A percentile compares a stretch with the other conserved stretches of the same genome.
These are phyloP conservation scores for Caenorhabditis sinica DNA, from an alignment of 2,888 invertebrate species.

Conservation along the genomic window DNA sequence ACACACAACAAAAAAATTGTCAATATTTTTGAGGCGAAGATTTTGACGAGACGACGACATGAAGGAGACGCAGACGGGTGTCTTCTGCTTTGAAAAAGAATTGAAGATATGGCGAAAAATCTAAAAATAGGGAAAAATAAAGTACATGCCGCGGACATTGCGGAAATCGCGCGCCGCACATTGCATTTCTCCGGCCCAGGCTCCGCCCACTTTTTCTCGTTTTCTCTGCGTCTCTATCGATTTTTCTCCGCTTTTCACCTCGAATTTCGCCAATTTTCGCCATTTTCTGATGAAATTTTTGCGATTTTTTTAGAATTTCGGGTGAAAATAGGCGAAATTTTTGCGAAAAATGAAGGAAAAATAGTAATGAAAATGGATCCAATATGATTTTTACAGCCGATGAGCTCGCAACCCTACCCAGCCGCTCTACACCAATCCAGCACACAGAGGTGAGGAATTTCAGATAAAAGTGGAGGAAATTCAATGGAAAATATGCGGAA, in stretches of 20 bases:
- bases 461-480: slow-evolving; percentile 12
- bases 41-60: slow-evolving; percentile 39
- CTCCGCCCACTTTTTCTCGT: slow-evolving; percentile 17
- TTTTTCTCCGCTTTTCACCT: not conserved
- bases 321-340: not conserved
- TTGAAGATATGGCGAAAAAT: slow-evolving; percentile 34
- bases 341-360: not conserved
- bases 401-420: slow-evolving; percentile 47
- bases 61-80: slow-evolving; percentile 34
- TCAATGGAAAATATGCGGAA: not conserved
- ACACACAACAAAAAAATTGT: slow-evolving; percentile 23
- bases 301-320: not conserved
- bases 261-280: slow-evolving; percentile 5
- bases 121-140: not conserved
- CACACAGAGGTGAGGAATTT: slow-evolving; percentile 39
- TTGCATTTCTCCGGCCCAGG: not conserved
- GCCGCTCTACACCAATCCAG: slow-evolving; percentile 47
- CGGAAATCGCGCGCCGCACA: slow-evolving; percentile 24
- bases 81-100: slow-evolving; percentile 3
- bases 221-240: slow-evolving; percentile 12
- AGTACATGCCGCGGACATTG: slow-evolving; percentile 20
- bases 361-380: not conserved
- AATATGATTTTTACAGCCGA: slow-evolving; percentile 21
- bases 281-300: not conserved
- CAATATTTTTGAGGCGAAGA: slow-evolving; percentile 64